Evolutionary conservation across 1,140 invertebrate genomes (phyloP), one percentile per base, ranked within the genome.

Genomic region (Stenopsyche tienmushanensis): DNA sequence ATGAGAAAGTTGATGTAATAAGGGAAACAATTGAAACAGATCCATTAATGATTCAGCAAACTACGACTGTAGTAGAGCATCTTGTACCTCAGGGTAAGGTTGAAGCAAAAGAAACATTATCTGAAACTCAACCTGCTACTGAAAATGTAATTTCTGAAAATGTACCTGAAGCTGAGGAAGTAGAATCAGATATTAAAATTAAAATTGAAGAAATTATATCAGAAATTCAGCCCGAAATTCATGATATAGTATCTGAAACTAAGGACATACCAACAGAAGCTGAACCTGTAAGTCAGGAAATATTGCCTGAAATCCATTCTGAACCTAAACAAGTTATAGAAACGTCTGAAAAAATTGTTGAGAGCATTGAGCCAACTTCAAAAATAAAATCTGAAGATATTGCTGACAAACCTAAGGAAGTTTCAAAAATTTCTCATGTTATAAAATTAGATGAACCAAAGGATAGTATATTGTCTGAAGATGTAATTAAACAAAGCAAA

Each of bases 321-420:
- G n/a, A n/a, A n/a, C n/a, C n/a, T 49, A 49, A 49, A 49, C 17
- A n/a, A 17, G 7, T 17, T 17, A 7, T 15, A 17, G 20, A 7
- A 8, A 8, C 17, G 20, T 7, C 45, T 49, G 17, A 7, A 8
- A 17, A 49, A 17, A 7, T 49, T 17, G n/a, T 7, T 49, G 7
- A 49, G 20, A 49, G 8, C 20, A 7, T 8, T 9, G 45, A 8
- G n/a, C 8, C 7, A 49, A 49, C n/a, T 15, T 3, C 2, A 15
- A 45, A 45, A 45, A 13, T 20, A 45, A n/a, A n/a, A n/a, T n/a
- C n/a, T 5, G 47, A 50, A 50, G 44, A 47, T 47, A 8, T 47
- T 8, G 44, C 17, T 47, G 5, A 47, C 8, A 17, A 47, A 47
- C n/a, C n/a, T n/a, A n/a, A n/a, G n/a, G n/a, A n/a, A 45, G n/a